Base-by-base conservation (phyloP, 1,140 invertebrate genomes). In the Triops longicaudatus region DNA sequence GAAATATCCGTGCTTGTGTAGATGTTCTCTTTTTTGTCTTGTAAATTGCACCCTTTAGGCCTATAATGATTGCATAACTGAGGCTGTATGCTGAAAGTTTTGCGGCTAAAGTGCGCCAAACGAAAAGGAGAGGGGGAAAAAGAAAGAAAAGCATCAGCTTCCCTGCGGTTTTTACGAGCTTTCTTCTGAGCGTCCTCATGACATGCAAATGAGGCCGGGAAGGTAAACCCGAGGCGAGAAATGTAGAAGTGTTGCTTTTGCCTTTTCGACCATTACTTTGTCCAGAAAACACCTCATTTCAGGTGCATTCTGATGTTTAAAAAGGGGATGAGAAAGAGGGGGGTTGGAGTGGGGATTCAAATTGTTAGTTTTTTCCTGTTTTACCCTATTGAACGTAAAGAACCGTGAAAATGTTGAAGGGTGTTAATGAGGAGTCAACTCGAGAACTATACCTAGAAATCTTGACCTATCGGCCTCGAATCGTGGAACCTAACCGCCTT, bases 351-450 rank as follows among this genome's bases (percentile, higher is more conserved):
- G 50, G 17, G 50, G 14, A 14, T 63, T 22, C 50, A 63, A 22
- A 63, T 10, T 63, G 50, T 63, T 63, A 63, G 50, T 63, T 63
- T 63, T 22, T 63, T 63, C 22, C 17, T 22, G 14, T 63, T 63
- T 63, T 22, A 63, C 50, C 50, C 50, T 63, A 63, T 63, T 63
- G 6, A 63, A 63, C 50, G 10, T 63, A 4, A 63, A 63, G 50
- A 37, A 63, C 50, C 50, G 50, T 63, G 50, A 63, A 63, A 63
- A 63, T 22, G 50, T 63, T 63, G 50, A 63, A 63, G 50, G n/a
- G 50, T 63, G 50, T 63, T 63, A 63, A 63, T 63, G 50, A 63
- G 50, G 50, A 63, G 17, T 63, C 50, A 22, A 63, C 17, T 5
- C 17, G 14, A n/a, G 50, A 14, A 63, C 22, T 63, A n/a, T 63